phyloP scores from a whole-genome alignment of 2,113 vertebrate species.

The Pygoscelis adeliae region DNA sequence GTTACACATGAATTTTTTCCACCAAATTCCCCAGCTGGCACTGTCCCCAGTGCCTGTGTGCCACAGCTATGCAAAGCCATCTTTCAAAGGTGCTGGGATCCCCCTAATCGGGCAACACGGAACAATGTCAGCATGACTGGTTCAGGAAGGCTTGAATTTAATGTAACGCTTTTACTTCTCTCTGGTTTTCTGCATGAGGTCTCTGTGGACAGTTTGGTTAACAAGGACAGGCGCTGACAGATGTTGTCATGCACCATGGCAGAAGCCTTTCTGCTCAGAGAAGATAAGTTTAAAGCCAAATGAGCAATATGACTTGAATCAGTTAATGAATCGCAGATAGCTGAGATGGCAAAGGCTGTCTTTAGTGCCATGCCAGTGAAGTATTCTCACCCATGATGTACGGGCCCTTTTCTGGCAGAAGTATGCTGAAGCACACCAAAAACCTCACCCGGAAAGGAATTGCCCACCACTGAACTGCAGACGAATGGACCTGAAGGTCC shows the following conservation, averaged over 20 bases:
- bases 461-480: background rate
- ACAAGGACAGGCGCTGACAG: background rate
- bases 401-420: background rate
- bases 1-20: background rate
- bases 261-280: background rate
- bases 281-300: constrained; percentile 9
- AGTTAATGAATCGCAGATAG: background rate
- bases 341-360: background rate
- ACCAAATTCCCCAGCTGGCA: background rate
- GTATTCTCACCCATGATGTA: background rate
- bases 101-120: background rate
- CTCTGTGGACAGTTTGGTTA: background rate
- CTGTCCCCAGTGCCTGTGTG: background rate
- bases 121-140: background rate
- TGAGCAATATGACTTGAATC: background rate
- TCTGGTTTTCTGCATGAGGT: background rate
- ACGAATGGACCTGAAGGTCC: background rate
- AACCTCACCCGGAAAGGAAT: background rate
- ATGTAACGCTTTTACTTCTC: background rate
- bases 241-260: background rate
- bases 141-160: background rate
- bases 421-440: background rate
- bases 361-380: background rate
- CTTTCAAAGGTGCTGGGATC: background rate
- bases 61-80: background rate